Base-by-base conservation (phyloP, 2,797 vertebrate genomes). In the Salarias fasciatus region DNA sequence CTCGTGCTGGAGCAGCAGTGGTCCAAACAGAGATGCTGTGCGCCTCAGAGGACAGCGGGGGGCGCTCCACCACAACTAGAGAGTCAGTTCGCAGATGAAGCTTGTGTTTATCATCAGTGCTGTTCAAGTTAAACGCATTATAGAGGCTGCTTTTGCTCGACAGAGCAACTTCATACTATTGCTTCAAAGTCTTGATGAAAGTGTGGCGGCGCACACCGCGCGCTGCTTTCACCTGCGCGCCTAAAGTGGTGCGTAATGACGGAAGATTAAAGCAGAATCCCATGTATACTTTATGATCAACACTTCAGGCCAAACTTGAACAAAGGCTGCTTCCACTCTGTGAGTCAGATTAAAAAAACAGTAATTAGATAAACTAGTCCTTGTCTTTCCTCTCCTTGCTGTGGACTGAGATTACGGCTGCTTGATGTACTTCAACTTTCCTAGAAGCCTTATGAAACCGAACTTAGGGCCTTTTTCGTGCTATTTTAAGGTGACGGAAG, bases 401-500 rank as follows among this genome's bases (percentile, higher is more conserved):
- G 37, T 1, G 1, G 3, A 12, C 41, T 33, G 13, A 8, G 10
- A 9, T 4, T 4, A 8, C 2, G 36, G 40, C 14, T 31, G 18
- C 18, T 15, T 3, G 1, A 24, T 9, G 28, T 18, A 9, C 13
- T 28, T 1, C 11, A 49, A 38, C 14, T 15, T 54, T 51, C 29
- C 50, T 46, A 28, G 10, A 43, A 11, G 29, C 29, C 9, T 10
- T 11, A 28, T 41, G 33, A 62, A n/a, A 45, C 33, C 33, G 35
- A 35, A 35, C 33, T 6, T 35, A 9, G 9, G 9, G 33, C 18
- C 33, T 35, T 35, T 35, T 35, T 35, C 33, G 4, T 45, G 63
- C 75, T 83, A 86, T 35, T 87, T 88, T 86, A 82, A 83, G 81
- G 79, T 37, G 9, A 43, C 48, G 41, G 72, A 79, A 82, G 69